Conservation (phyloP, 2,113 vertebrate genomes). For the Sterna hirundo region DNA sequence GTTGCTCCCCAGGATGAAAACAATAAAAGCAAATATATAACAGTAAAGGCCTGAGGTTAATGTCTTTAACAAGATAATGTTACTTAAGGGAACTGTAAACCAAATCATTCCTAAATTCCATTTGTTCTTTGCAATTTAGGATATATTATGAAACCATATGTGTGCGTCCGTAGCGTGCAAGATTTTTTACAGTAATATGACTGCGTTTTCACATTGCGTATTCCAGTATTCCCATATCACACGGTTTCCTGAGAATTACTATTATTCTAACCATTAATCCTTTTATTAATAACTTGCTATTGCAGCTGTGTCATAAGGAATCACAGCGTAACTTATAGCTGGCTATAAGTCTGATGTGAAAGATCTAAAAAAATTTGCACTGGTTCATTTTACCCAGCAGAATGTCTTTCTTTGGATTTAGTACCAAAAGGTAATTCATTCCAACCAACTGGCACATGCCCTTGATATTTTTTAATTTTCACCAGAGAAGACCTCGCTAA, state of each 20-base stretch:
- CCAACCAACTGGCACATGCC: conserved; percentile 10
- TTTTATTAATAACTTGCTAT: neutral
- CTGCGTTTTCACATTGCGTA: neutral
- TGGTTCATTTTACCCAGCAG: neutral
- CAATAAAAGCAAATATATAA: conserved; percentile 79
- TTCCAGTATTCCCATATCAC: neutral
- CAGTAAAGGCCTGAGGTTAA: conserved; percentile 78
- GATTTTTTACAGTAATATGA: neutral
- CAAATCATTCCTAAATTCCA: conserved; percentile 75
- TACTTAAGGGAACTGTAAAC: conserved; percentile 80
- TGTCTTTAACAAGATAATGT: conserved; percentile 82
- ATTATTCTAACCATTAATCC: neutral
- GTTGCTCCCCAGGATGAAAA: conserved; percentile 78
- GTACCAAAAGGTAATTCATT: conserved; percentile 6
- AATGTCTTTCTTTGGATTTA: neutral
- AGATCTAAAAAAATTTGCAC: conserved; percentile 24
- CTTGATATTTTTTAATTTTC: conserved; percentile 1
- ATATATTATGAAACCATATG: conserved; percentile 69
- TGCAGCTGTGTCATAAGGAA: neutral
- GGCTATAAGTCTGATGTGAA: neutral
- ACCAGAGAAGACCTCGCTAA: conserved; percentile 1
- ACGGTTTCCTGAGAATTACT: neutral
- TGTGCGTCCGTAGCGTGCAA: neutral
- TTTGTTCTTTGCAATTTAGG: conserved; percentile 52
- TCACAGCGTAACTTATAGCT: neutral